Conservation (phyloP, 2,113 vertebrate genomes). For the Platysteira castanea region DNA sequence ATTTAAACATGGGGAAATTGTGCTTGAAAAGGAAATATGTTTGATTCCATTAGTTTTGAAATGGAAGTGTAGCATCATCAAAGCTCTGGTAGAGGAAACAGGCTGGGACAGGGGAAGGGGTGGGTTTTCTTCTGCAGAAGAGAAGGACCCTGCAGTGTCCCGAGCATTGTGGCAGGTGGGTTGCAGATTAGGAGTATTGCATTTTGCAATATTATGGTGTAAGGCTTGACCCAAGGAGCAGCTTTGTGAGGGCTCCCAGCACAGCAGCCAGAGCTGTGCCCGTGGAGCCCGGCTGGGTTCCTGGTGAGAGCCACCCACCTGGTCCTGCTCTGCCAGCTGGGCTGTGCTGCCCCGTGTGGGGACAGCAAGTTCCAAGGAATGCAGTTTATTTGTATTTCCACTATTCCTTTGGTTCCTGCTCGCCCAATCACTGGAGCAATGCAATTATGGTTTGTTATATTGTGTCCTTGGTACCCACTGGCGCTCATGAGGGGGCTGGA, state of each 20-base stretch:
- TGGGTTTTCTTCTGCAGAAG: neutral
- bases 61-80: no score
- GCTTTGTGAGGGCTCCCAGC: neutral
- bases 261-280: neutral
- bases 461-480: fast-evolving
- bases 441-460: fast-evolving
- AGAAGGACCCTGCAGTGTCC: neutral
- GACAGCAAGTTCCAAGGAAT: neutral
- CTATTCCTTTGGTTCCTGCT: neutral
- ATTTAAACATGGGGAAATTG: neutral
- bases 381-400: neutral
- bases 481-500: fast-evolving
- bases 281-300: neutral
- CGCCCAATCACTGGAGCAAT: neutral
- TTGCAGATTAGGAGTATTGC: neutral
- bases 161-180: neutral
- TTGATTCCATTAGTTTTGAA: neutral
- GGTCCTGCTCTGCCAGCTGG: neutral
- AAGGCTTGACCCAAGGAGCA: neutral
- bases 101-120: neutral
- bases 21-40: neutral
- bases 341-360: neutral
- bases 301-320: fast-evolving
- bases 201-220: neutral
- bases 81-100: neutral